Base-by-base conservation (phyloP, 2,888 invertebrate species). In the Patella ulyssiponensis region DNA sequence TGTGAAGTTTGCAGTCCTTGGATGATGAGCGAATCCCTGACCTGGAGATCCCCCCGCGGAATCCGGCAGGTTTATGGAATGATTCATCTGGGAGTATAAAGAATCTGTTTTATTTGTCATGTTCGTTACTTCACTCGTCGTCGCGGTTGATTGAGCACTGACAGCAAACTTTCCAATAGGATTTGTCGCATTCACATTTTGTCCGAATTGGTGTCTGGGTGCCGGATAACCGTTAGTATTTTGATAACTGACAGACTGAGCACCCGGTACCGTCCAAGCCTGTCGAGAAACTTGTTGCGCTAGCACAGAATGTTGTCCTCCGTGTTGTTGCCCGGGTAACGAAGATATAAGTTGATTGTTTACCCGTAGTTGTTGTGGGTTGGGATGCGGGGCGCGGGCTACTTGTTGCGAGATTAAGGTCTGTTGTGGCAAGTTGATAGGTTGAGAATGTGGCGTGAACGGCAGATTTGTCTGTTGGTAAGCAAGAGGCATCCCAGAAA, bases 391-490 rank as follows among this genome's bases (percentile, higher is more conserved):
- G 44, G 44, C 44, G 23, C 64, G 64, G 33, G 78, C 71, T 64
- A 71, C 72, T 53, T 72, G 71, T 73, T 71, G 72, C 44, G 76
- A 51, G 56, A 70, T 76, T 54, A 20, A 56, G 15, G 73, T 72
- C 71, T 73, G 76, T 52, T 52, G 78, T 69, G 71, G 74, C 73
- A 69, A 54, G 54, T 70, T 44, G 17, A 44, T 73, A 27, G 20
- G 33, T 71, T 78, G 78, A 14, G 71, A 51, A 27, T 74, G 58
- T 52, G 79, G 71, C 27, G 79, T 27, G 17, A 71, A 70, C 23
- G 72, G 58, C 17, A 72, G 51, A 56, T 74, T 74, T 27, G 74
- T 74, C 44, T 44, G 44, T 14, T 76, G 78, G 17, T 69, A 73
- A 52, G 73, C 44, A 33, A 76, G 44, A n/a, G 75, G 75, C 54